These are phyloP conservation scores for Junonia oenone DNA, from an alignment of 2,888 invertebrate species.

Conservation along the genomic window DNA sequence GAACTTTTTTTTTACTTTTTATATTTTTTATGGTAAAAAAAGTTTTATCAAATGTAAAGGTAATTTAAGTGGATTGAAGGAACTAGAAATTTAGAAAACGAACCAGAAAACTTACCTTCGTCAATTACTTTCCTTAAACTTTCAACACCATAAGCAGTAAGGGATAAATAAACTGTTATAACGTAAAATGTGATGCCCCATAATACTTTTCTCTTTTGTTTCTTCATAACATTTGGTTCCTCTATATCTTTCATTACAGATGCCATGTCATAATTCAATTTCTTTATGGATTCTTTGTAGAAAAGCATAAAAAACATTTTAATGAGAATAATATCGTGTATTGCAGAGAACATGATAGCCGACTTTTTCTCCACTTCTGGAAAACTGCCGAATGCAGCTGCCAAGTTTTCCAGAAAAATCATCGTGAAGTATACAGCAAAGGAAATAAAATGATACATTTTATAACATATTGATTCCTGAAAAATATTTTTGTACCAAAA, in stretches of 20 bases:
- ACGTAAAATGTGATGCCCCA: slow-evolving; percentile 52
- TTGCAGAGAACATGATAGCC: slow-evolving; percentile 64
- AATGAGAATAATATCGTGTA: slow-evolving; percentile 60
- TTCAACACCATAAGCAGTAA: slow-evolving; percentile 57
- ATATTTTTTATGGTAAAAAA: too few species aligned
- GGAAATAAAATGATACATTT: slow-evolving; percentile 46
- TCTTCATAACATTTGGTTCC: slow-evolving; percentile 49
- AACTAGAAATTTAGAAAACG: too few species aligned
- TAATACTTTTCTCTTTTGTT: slow-evolving; percentile 55
- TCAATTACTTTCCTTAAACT: slow-evolving; percentile 48
- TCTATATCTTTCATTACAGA: slow-evolving; percentile 52
- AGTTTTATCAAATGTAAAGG: too few species aligned
- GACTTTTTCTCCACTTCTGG: slow-evolving; percentile 65
- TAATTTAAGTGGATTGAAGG: too few species aligned
- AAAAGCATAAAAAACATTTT: slow-evolving; percentile 61
- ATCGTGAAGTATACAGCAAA: slow-evolving; percentile 56
- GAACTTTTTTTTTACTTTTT: too few species aligned
- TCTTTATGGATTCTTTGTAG: slow-evolving; percentile 56
- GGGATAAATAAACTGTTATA: slow-evolving; percentile 58
- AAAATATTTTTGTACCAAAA: slow-evolving; percentile 56
- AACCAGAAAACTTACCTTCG: slow-evolving; percentile 53
- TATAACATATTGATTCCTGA: slow-evolving; percentile 46
- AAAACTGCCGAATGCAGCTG: slow-evolving; percentile 56
- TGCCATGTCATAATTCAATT: slow-evolving; percentile 61
- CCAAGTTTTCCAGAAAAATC: slow-evolving; percentile 63